Evolutionary conservation across 2,113 vertebrate species (phyloP), one percentile per base, ranked within the genome.

Genomic region (Anas platyrhynchos): DNA sequence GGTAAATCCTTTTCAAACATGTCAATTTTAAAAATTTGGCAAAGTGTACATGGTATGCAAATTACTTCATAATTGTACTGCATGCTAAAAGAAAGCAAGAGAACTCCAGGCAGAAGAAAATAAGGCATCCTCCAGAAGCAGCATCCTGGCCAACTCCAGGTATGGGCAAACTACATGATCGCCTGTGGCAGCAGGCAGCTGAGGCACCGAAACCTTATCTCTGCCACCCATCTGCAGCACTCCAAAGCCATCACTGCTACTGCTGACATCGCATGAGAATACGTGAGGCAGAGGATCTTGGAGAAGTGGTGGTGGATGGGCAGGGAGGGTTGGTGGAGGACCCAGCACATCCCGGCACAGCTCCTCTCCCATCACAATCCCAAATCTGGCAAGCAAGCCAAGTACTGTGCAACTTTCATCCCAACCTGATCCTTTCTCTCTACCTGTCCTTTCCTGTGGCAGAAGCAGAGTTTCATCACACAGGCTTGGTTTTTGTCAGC

Each of bases 1-100:
- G 85, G 80, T 20, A 38, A 62, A 89, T 95, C 94, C 83, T 94
- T 96, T 96, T 63, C 94, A 95, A 96, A 97, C 90, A 94, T 7
- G 32, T 94, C 95, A 79, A 96, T 97, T 97, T 97, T 96, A 93
- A 86, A 97, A 98, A 97, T 98, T 69, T 97, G 96, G 96, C 97
- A 96, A 97, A 97, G 89, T 79, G 50, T 77, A 84, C 85, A 80
- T 16, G 89, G 89, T 94, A 95, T 90, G 90, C 86, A 98, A 98
- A 97, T 97, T 83, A 79, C 88, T 97, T 96, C 56, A 48, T 72
- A 96, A 97, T 89, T 92, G 91, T 92, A 65, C 81, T 89, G 73
- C 48, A 54, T 74, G 96, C 78, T 97, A 92, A 96, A 96, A 55
- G 71, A 76, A 96, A 96, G 88, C 79, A 84, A 96, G 74, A 96